Evolutionary conservation across 1,140 invertebrate species (phyloP), one percentile per base, ranked within the genome.

Genomic region (Scaptomyza hsui): DNA sequence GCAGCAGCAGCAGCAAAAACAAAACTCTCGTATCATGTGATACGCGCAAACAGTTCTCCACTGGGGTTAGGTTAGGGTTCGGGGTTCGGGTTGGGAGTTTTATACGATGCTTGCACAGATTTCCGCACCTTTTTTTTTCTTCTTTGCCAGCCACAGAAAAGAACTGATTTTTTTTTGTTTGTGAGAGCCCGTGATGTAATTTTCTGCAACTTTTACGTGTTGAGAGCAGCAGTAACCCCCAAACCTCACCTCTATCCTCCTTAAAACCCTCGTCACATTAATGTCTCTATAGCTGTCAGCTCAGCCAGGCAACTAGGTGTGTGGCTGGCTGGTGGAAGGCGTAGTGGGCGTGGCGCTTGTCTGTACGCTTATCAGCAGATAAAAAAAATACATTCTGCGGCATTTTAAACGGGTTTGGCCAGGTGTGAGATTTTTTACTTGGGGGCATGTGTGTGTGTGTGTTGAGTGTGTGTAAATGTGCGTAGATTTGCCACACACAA

Each of bases 251-350:
- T 15, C n/a, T n/a, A 10, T 3, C 15, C 21, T 13, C 29, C 16
- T 51, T 71, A 64, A 71, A 81, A 85, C 82, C 82, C 82, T 86
- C 82, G 82, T 86, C 82, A 86, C 82, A 86, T 86, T 86, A 86
- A 86, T 86, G 82, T 86, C 82, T 86, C 82, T 86, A 88, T 86
- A 88, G 82, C 82, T 86, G 81, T 86, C 81, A 86, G 77, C 75
- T 88, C 88, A 81, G 77, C 69, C 55, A 49, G 62, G 51, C 65
- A 68, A 69, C 60, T 74, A 73, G 49, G 55, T 59, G 53, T 53
- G 60, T 57, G 44, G 12, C 32, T 29, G 16, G 19, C 9, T 39
- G 29, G 15, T 48, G 9, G 42, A 39, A 65, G 26, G 42, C 1
- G 2, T 13, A 16, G 19, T 13, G 62, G 61, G 56, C 24, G 55